Conservation (phyloP, 2,797 vertebrate species). For the Lacerta agilis region DNA sequence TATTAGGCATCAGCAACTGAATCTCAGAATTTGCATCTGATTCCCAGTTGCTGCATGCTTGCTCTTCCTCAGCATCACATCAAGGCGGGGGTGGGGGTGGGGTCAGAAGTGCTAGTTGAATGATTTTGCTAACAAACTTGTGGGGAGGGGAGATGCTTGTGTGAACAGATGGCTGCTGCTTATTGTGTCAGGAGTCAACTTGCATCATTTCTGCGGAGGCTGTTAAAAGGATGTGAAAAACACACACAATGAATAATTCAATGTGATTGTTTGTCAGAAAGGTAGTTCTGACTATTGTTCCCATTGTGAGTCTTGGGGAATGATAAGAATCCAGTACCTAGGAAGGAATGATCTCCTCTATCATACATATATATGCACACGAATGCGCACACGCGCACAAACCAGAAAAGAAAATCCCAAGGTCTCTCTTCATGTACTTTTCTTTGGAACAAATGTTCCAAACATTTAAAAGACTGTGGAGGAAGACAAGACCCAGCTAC, state of each 20-base stretch:
- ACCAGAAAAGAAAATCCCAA: background rate
- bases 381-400: too few species aligned
- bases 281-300: background rate
- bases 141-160: background rate
- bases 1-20: too few species aligned
- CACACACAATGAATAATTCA: slow-evolving; percentile 6
- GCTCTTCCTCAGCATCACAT: background rate
- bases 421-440: background rate
- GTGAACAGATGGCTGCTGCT: slow-evolving; percentile 18
- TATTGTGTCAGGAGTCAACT: slow-evolving; percentile 9
- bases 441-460: background rate
- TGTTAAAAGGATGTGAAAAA: slow-evolving; percentile 8
- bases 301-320: background rate
- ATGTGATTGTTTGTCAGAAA: slow-evolving; percentile 3
- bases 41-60: too few species aligned
- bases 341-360: background rate
- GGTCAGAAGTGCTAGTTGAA: background rate
- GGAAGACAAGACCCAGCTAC: background rate
- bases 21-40: background rate
- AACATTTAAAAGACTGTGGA: background rate
- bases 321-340: background rate
- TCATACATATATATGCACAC: background rate
- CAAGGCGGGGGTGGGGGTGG: too few species aligned
- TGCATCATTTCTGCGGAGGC: slow-evolving; percentile 1
- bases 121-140: background rate